phyloP scores from a whole-genome alignment of 2,113 vertebrate species.

The Mobula hypostoma region DNA sequence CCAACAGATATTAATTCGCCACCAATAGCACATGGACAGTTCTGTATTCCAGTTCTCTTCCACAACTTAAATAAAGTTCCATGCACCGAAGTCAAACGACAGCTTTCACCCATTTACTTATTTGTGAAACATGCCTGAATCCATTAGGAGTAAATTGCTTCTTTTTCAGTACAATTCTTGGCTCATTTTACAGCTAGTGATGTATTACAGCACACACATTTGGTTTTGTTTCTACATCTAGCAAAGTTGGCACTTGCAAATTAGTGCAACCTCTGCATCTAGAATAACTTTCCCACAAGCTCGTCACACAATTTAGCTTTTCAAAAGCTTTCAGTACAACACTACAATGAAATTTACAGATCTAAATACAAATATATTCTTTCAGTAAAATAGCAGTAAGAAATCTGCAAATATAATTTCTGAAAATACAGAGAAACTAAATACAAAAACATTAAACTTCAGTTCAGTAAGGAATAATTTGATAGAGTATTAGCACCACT shows the following conservation, averaged over 20 bases:
- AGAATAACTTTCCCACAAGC: neutral
- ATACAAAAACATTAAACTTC: neutral
- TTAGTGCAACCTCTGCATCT: neutral
- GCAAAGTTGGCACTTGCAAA: neutral
- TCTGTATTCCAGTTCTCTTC: conserved; percentile 55
- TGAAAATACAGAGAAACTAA: neutral
- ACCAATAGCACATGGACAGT: neutral
- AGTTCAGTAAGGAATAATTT: neutral
- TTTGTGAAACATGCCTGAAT: conserved; percentile 62
- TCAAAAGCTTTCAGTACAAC: neutral
- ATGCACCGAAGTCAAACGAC: conserved; percentile 51
- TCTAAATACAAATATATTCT: neutral
- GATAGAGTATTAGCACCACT: neutral
- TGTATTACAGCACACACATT: neutral
- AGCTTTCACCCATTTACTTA: conserved; percentile 54
- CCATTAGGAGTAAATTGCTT: conserved; percentile 58
- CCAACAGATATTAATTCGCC: neutral
- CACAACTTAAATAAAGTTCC: conserved; percentile 60
- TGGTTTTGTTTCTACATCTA: neutral
- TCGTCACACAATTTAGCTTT: neutral
- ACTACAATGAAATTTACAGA: neutral
- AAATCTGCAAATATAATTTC: neutral
- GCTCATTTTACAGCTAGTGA: neutral
- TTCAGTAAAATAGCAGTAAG: neutral
- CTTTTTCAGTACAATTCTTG: conserved; percentile 53